Evolutionary conservation across 2,888 invertebrate genomes (phyloP), one percentile per base, ranked within the genome.

Genomic region (Mongoloraphidia duomilia): DNA sequence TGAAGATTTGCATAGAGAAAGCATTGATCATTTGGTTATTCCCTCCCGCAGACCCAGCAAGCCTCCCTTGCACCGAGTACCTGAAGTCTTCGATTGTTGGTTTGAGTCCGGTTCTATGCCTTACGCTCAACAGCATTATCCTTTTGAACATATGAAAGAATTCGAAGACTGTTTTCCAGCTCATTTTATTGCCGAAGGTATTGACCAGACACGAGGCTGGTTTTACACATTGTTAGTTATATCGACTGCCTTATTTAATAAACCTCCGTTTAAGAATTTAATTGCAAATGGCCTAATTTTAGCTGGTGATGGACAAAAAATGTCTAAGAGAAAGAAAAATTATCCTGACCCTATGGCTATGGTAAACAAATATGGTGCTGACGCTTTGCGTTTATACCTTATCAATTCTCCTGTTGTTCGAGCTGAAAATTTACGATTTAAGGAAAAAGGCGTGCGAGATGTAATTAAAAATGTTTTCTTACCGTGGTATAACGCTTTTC

Each of bases 71-170:
- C 79, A 75, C 53, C 77, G 98, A 48, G 82, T 98, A 5, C 63
- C 83, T 0, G 95, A 97, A 69, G 97, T 99, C 0, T 99, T 99
- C 68, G 98, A 99, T 68, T 99, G 98, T 65, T 99, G 98, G 98
- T 99, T 99, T 69, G 98, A 99, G 66, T 95, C 95, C 1, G 97
- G 98, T 5, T 92, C 94, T 14, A 98, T 98, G 98, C 98, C 98
- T 0, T 98, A 95, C 62, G 97, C 94, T 0, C 94, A 95, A 65
- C 77, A 81, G 58, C 95, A 96, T 69, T 98, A 90, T 66, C 98
- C 98, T 0, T 98, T 98, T 67, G 92, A 96, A 65, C 85, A 86
- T 60, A 76, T 76, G 56, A 86, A 86, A 61, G 84, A 87, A 49
- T 96, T 96, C 65, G 84, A 89, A 54, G 84, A 84, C 38, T 77